Evolutionary conservation across 2,113 vertebrate species (phyloP).

Genomic region (Maccullochella peelii): DNA sequence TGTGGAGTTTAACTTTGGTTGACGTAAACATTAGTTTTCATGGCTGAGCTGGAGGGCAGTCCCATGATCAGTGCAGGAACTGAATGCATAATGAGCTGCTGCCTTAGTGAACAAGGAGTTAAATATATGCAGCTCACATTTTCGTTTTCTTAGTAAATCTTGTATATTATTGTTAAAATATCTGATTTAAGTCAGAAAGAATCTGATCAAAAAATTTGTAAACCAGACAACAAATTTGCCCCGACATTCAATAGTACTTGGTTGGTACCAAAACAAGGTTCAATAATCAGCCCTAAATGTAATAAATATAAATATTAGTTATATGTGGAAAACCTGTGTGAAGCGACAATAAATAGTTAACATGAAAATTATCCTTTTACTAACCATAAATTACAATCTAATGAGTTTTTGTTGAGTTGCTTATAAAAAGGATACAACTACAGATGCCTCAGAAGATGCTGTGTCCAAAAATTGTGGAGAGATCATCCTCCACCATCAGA

Average conservation of each 20-base stretch:
- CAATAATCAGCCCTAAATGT: background rate
- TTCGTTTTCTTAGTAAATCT: background rate
- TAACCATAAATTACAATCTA: background rate
- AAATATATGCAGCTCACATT: background rate
- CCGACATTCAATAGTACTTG: background rate
- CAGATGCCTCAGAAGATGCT: background rate
- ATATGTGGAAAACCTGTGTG: background rate
- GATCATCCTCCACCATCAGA: background rate
- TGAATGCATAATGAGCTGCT: background rate
- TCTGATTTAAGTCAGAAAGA: background rate
- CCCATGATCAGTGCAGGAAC: background rate
- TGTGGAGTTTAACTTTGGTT: background rate
- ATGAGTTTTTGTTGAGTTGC: background rate
- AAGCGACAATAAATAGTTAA: background rate
- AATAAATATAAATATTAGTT: background rate
- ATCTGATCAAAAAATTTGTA: background rate
- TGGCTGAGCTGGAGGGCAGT: background rate
- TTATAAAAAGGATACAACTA: background rate
- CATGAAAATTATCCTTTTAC: background rate
- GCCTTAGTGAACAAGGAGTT: background rate
- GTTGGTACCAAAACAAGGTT: background rate
- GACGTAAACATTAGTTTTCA: conserved; percentile 6
- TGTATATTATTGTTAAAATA: background rate
- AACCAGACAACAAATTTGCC: background rate
- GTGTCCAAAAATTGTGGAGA: background rate